Percentiles rank a stretch among this genome's conserved stretches.
Conservation (phyloP, 2,113 vertebrate species). For the Elephas maximus region DNA sequence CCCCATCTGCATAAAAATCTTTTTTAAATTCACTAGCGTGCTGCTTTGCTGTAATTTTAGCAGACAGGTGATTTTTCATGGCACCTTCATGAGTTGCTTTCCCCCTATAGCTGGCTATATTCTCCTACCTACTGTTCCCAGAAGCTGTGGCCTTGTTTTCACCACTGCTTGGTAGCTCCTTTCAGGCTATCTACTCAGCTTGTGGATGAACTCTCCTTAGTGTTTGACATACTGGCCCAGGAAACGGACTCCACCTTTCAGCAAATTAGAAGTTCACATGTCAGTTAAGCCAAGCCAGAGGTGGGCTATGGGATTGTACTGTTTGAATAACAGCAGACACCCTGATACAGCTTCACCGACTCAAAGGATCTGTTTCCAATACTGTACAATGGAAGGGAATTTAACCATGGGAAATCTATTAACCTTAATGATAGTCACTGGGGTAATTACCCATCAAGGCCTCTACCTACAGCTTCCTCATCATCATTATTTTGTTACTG, state of each 20-base stretch:
- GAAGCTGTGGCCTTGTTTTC: slow-evolving; percentile 56
- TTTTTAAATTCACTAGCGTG: slow-evolving; percentile 83
- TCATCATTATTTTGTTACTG: slow-evolving; percentile 39
- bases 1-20: slow-evolving; percentile 86
- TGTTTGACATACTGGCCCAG: background rate
- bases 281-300: slow-evolving; percentile 34
- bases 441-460: slow-evolving; percentile 52
- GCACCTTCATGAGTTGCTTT: slow-evolving; percentile 69
- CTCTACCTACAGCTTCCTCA: slow-evolving; percentile 11
- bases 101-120: slow-evolving; percentile 24
- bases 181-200: slow-evolving; percentile 68
- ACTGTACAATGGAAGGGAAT: slow-evolving; percentile 21
- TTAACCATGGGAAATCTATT: slow-evolving; percentile 67
- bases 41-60: slow-evolving; percentile 88
- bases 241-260: slow-evolving; percentile 4
- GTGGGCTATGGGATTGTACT: background rate
- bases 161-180: background rate
- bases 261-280: slow-evolving; percentile 36
- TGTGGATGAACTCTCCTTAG: slow-evolving; percentile 25
- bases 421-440: slow-evolving; percentile 62
- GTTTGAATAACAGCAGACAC: slow-evolving; percentile 1
- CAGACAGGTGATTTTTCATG: slow-evolving; percentile 89
- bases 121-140: slow-evolving; percentile 81
- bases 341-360: slow-evolving; percentile 49
- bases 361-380: slow-evolving; percentile 44